Conservation (phyloP, 2,888 invertebrate species). For the Dioctria rufipes region DNA sequence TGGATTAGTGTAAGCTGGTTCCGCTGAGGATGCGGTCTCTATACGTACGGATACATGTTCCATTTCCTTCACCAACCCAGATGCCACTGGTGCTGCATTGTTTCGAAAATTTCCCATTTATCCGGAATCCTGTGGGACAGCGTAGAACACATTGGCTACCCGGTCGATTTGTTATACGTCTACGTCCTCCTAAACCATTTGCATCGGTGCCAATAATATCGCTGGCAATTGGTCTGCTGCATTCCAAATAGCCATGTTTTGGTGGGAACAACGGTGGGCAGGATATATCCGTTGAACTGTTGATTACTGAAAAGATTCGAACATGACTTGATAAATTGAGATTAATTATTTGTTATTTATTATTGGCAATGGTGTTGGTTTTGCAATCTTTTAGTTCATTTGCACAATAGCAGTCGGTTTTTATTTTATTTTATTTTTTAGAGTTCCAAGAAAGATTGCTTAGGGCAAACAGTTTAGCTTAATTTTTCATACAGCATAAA, state of each 20-base stretch:
- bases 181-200: conserved; percentile 62
- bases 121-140: conserved; percentile 68
- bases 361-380: background rate
- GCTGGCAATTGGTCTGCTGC: conserved; percentile 66
- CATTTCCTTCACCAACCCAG: conserved; percentile 72
- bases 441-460: too few species aligned
- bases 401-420: too few species aligned
- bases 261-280: conserved; percentile 72
- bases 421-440: too few species aligned
- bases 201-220: conserved; percentile 45
- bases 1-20: background rate
- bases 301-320: conserved; percentile 55
- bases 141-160: conserved; percentile 72
- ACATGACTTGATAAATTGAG: conserved; percentile 28
- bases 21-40: background rate
- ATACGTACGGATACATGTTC: conserved; percentile 72
- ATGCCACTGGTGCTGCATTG: conserved; percentile 70
- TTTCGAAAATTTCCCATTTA: conserved; percentile 71
- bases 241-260: conserved; percentile 72
- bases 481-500: too few species aligned
- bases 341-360: background rate
- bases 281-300: conserved; percentile 62
- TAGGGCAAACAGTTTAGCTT: too few species aligned
- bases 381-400: background rate
- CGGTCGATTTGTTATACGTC: conserved; percentile 70